A percentile compares a stretch with the other conserved stretches of the same genome.
Conservation (phyloP, 1,140 invertebrate species). For the Neotoxoptera formosana region DNA sequence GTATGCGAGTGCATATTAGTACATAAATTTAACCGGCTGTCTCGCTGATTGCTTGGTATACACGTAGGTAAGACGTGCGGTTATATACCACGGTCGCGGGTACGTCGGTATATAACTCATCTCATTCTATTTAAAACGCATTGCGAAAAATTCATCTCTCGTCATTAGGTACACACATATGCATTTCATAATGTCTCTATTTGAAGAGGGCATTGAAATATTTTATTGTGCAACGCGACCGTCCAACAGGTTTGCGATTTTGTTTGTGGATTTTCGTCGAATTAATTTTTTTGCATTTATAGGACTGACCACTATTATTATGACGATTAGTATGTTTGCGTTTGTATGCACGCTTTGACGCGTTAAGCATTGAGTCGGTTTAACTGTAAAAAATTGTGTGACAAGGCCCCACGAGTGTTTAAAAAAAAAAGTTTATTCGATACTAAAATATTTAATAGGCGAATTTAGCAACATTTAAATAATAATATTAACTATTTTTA, state of each 20-base stretch:
- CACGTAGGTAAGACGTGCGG: too few relatives aligned
- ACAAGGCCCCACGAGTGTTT: too few relatives aligned
- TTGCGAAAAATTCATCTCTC: not conserved
- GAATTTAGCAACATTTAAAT: not conserved
- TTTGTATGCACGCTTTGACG: not conserved
- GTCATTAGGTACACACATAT: not conserved
- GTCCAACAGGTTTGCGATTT: not conserved
- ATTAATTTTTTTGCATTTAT: not conserved
- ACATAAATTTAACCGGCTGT: conserved; percentile 1
- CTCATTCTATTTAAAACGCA: not conserved
- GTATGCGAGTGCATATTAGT: not conserved
- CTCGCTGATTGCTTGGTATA: not conserved
- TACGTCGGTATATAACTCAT: not conserved
- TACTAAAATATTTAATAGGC: not conserved
- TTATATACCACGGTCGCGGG: not conserved
- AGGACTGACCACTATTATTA: not conserved
- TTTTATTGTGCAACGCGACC: not conserved
- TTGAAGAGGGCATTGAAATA: not conserved
- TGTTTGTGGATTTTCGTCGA: too few relatives aligned
- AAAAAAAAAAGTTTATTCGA: not conserved
- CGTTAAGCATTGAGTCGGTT: not conserved
- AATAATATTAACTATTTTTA: not conserved
- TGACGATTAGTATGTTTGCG: not conserved
- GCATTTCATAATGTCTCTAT: not conserved
- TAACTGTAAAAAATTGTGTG: not conserved